These are phyloP conservation scores for Nephrocerus scutellatus DNA, from an alignment of 2,888 invertebrate genomes.

Conservation along the genomic window DNA sequence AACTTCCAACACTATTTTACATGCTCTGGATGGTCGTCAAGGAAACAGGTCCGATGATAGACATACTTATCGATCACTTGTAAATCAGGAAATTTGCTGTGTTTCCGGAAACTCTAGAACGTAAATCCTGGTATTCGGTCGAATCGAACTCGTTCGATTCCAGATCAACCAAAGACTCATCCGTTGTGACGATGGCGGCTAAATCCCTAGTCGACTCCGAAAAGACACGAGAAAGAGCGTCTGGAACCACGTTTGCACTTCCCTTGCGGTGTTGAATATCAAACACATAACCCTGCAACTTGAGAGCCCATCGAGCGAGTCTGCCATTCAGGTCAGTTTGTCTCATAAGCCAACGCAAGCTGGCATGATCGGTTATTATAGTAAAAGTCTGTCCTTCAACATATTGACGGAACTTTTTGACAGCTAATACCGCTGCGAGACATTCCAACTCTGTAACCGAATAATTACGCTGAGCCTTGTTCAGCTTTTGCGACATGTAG, in stretches of 20 bases:
- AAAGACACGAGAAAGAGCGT: constrained; percentile 23
- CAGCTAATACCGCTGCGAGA: constrained; percentile 9
- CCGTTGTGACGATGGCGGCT: too few species aligned
- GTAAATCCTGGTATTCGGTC: too few species aligned
- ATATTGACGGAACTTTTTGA: constrained; percentile 12
- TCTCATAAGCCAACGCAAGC: constrained; percentile 26
- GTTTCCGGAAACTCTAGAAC: too few species aligned
- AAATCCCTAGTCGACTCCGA: too few species aligned
- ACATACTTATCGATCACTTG: too few species aligned
- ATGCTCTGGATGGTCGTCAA: too few species aligned
- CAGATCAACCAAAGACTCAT: too few species aligned
- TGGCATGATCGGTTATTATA: constrained; percentile 25
- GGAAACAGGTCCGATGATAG: too few species aligned
- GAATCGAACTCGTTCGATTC: too few species aligned
- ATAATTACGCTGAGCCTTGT: constrained; percentile 15
- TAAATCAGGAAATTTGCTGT: too few species aligned
- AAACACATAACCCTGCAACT: constrained; percentile 24
- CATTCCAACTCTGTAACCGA: constrained; percentile 12
- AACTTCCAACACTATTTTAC: too few species aligned
- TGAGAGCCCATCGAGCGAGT: constrained; percentile 15
- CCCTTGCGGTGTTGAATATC: constrained; percentile 23
- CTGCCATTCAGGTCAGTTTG: constrained; percentile 26
- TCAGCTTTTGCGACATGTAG: constrained; percentile 17
- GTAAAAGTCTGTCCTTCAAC: constrained; percentile 16
- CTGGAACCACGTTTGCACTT: constrained; percentile 22